Percentiles rank a stretch among this genome's conserved stretches.
These are phyloP conservation scores for Argyresthia albistria DNA, from an alignment of 2,888 invertebrate genomes.

Conservation along the genomic window DNA sequence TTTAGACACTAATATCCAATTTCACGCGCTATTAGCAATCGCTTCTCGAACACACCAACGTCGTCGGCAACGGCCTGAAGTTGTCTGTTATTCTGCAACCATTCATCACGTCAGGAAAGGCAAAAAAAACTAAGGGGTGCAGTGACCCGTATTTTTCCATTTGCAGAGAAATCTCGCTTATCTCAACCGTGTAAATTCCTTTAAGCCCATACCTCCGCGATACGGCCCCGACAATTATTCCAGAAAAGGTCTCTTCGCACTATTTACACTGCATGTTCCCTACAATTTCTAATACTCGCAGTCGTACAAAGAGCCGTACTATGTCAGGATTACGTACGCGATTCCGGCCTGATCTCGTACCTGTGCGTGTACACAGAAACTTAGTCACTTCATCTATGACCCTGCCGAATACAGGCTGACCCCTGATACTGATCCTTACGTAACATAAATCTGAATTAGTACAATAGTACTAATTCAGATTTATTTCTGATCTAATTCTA, in stretches of 20 bases:
- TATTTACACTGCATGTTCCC: neutral
- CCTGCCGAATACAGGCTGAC: too few species aligned
- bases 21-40: conserved; percentile 55
- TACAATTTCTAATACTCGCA: too few species aligned
- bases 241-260: neutral
- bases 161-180: conserved; percentile 50
- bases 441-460: too few species aligned
- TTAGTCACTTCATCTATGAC: too few species aligned
- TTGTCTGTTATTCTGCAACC: conserved; percentile 22
- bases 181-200: conserved; percentile 46
- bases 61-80: neutral
- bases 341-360: too few species aligned
- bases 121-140: conserved; percentile 48
- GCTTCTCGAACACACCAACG: conserved; percentile 10
- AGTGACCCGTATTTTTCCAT: conserved; percentile 63
- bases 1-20: conserved; percentile 18
- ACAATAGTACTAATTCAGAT: too few species aligned
- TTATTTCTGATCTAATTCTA: too few species aligned
- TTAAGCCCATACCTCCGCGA: conserved; percentile 19
- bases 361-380: too few species aligned
- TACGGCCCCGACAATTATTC: conserved; percentile 5
- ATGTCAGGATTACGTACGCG: too few species aligned
- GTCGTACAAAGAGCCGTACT: too few species aligned
- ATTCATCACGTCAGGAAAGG: conserved; percentile 60
- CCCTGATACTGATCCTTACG: too few species aligned